Percentiles rank a stretch among this genome's conserved stretches.
These are phyloP conservation scores for Lepidurus arcticus DNA, from an alignment of 1,140 invertebrate genomes.

Conservation along the genomic window DNA sequence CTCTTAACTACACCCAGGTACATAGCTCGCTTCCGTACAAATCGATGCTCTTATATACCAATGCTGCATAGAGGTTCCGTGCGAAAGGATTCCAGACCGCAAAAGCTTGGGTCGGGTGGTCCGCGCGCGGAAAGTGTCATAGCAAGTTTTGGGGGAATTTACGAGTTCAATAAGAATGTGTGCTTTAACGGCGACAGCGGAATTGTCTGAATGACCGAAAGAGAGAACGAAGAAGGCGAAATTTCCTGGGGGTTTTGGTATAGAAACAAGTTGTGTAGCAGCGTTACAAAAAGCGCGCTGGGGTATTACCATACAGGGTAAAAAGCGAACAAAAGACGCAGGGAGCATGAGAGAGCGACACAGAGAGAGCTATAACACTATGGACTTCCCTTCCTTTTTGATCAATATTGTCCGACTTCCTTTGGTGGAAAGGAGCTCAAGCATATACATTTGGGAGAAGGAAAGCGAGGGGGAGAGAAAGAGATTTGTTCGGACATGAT, in stretches of 20 bases:
- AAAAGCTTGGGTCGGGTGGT: no score
- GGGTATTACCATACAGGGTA: conserved; percentile 17
- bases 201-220: background rate
- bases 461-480: background rate
- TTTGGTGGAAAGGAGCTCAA: background rate
- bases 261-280: background rate
- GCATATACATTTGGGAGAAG: conserved; percentile 1
- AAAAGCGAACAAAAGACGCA: background rate
- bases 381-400: conserved; percentile 14
- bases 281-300: background rate
- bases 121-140: no score
- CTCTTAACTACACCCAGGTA: no score
- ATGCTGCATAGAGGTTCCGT: no score
- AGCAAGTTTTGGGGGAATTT: no score
- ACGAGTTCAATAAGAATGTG: no score
- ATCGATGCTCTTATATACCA: no score
- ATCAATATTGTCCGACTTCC: conserved; percentile 14
- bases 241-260: background rate
- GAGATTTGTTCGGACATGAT: background rate
- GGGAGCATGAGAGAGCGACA: background rate
- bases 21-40: no score
- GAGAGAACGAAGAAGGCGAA: background rate
- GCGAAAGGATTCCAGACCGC: no score
- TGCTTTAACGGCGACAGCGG: background rate
- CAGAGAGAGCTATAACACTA: conserved; percentile 2